A percentile compares a stretch with the other conserved stretches of the same genome.
Evolutionary conservation across 2,888 invertebrate genomes (phyloP).

Genomic region (Drosophila hamatofila): DNA sequence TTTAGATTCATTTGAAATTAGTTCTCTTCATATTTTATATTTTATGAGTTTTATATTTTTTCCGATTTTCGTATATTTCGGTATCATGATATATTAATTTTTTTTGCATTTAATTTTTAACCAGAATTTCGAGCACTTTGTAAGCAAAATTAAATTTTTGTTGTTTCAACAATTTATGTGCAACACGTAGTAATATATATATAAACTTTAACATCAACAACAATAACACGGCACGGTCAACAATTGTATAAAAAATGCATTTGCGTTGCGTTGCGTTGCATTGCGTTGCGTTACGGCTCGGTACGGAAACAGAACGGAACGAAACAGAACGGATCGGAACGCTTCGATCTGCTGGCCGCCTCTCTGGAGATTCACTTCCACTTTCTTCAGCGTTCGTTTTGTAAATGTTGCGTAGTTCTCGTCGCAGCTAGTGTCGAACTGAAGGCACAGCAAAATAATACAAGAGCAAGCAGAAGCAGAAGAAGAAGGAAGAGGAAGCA

Average conservation of each 20-base stretch:
- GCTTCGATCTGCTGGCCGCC: conserved; percentile 50
- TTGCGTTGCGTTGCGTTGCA: conserved; percentile 1
- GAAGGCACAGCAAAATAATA: conserved; percentile 23
- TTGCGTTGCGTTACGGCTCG: conserved; percentile 4
- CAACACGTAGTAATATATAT: conserved; percentile 18
- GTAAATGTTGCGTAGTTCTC: conserved; percentile 82
- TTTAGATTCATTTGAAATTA: background rate
- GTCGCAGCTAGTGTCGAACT: conserved; percentile 45
- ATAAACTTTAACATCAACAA: conserved; percentile 53
- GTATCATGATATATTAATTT: conserved; percentile 24
- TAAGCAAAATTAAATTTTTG: conserved; percentile 18
- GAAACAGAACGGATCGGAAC: conserved; percentile 12
- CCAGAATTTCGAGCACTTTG: conserved; percentile 33
- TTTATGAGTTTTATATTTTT: background rate
- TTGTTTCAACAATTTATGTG: conserved; percentile 33
- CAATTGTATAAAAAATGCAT: conserved; percentile 34
- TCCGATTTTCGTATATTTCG: conserved; percentile 32
- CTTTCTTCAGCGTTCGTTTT: conserved; percentile 83
- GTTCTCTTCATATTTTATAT: background rate
- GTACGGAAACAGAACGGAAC: background rate
- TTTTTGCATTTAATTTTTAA: background rate
- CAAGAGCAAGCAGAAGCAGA: conserved; percentile 34
- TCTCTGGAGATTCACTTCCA: conserved; percentile 73
- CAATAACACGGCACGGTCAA: conserved; percentile 58
- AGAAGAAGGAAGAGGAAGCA: conserved; percentile 47